phyloP scores from a whole-genome alignment of 53 echinoderm and acorn worm genomes.

The Crossaster papposus region DNA sequence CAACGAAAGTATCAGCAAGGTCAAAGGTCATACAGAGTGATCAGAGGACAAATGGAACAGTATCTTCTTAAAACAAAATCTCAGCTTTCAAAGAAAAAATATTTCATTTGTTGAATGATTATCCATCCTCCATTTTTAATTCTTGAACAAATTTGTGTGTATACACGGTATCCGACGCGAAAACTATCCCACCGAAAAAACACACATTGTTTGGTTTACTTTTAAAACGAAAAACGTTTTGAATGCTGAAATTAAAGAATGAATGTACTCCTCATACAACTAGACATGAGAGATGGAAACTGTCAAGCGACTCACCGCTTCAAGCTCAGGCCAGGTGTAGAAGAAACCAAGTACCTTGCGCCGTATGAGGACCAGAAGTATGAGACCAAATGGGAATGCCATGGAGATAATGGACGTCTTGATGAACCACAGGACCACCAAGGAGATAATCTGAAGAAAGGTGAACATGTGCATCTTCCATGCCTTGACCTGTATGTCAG shows the following conservation, averaged over 20 bases:
- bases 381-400: conserved; percentile 96
- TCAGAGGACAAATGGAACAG: neutral
- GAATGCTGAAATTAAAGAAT: neutral
- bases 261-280: neutral
- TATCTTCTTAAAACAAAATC: neutral
- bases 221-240: too few relatives aligned
- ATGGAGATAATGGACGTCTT: conserved; percentile 92
- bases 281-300: neutral
- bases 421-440: conserved; percentile 83
- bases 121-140: too few relatives aligned
- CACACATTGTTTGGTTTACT: too few relatives aligned
- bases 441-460: conserved; percentile 82
- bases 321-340: conserved; percentile 83
- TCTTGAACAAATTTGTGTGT: too few relatives aligned
- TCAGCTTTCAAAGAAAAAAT: neutral
- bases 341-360: conserved; percentile 69
- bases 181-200: too few relatives aligned
- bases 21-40: neutral
- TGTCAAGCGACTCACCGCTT: conserved; percentile 77
- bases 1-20: neutral
- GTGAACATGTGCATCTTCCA: conserved; percentile 99
- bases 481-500: conserved; percentile 81
- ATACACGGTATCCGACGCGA: too few relatives aligned
- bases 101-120: neutral
- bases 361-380: conserved; percentile 85